Conservation (phyloP, 2,888 invertebrate species). For the Cantharis lateralis region DNA sequence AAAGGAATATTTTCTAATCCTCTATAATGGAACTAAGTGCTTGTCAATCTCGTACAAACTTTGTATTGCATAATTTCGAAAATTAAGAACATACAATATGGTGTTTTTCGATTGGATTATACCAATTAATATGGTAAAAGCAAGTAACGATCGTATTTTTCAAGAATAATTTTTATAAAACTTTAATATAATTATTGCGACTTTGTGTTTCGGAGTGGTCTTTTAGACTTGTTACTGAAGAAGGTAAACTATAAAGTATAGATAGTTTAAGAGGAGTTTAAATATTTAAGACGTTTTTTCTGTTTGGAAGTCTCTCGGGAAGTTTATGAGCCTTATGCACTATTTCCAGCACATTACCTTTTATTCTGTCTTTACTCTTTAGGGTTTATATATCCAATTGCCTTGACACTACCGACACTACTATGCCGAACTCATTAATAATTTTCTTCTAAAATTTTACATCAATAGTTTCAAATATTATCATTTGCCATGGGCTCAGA, state of each 20-base stretch:
- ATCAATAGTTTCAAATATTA: too few species aligned
- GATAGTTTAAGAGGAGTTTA: background rate
- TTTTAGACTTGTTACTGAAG: background rate
- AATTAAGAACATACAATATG: background rate
- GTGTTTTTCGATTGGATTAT: background rate
- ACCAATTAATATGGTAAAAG: background rate
- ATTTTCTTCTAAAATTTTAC: background rate
- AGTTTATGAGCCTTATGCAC: background rate
- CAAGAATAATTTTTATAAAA: background rate
- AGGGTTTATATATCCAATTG: background rate
- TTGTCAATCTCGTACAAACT: background rate
- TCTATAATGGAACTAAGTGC: background rate
- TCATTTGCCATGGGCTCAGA: too few species aligned
- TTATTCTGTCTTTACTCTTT: background rate
- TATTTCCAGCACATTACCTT: background rate
- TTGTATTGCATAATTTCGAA: background rate
- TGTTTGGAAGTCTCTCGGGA: background rate
- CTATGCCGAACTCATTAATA: background rate
- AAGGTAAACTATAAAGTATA: background rate
- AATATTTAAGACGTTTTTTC: background rate
- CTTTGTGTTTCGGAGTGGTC: background rate
- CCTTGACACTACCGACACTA: background rate
- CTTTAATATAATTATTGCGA: background rate
- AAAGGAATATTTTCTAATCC: background rate
- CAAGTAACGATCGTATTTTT: background rate